Evolutionary conservation across 1,140 invertebrate species (phyloP), one percentile per base, ranked within the genome.

Genomic region (Akabosia matsudoensis): DNA sequence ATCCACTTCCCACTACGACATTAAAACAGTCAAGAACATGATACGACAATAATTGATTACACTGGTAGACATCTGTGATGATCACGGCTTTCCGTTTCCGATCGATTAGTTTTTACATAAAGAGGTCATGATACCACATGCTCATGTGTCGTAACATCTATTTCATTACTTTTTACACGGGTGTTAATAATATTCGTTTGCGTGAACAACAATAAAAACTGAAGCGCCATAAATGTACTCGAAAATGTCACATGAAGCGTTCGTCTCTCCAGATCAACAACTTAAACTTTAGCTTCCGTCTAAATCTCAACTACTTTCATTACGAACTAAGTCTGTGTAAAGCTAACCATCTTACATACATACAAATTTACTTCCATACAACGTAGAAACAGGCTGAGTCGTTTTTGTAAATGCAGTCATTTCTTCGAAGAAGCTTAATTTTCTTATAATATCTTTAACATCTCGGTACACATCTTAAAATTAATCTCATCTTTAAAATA

Each of bases 21-120:
- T 67, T n/a, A n/a, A n/a, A n/a, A 67, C 61, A 67, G 61, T 67
- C 61, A 67, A 67, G 24, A 67, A 67, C 61, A 67, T 67, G 61
- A 67, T 67, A 67, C 61, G n/a, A n/a, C n/a, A 67, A 67, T 67
- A 67, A 7, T 16, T 30, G 13, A 67, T 67, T 67, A 67, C 61
- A 67, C 61, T 61, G 54, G 24, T 61, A 22, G 14, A 61, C 24
- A 22, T 7, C 24, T 7, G 54, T 61, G 54, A 61, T 16, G 14
- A 61, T n/a, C 24, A 14, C n/a, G n/a, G n/a, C n/a, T n/a, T n/a
- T n/a, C n/a, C n/a, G n/a, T n/a, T n/a, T 61, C 24, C 24, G 14
- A 13, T 16, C 24, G 54, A 61, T 22, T 16, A n/a, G n/a, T n/a
- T 61, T 10, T 61, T 61, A 61, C 37, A 45, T n/a, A n/a, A n/a